Evolutionary conservation across 2,888 invertebrate genomes (phyloP).

Genomic region (Heteromurus nitidus): DNA sequence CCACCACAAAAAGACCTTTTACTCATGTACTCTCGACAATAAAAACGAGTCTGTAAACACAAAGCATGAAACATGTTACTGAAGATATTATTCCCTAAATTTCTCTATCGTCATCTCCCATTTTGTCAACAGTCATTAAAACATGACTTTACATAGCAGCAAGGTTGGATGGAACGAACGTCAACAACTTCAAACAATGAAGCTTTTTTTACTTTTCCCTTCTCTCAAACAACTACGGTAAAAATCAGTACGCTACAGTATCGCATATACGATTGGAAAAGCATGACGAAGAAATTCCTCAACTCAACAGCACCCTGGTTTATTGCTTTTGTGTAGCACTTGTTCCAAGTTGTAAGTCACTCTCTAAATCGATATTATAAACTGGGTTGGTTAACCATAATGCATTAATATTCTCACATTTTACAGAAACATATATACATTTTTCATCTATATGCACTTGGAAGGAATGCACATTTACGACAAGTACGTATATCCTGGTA

Average conservation of each 20-base stretch:
- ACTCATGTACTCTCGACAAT: no score
- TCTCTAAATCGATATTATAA: background rate
- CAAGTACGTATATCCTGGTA: background rate
- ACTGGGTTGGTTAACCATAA: background rate
- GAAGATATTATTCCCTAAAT: no score
- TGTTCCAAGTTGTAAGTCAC: conserved; percentile 31
- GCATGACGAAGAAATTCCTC: background rate
- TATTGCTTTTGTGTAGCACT: conserved; percentile 46
- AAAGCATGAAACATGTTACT: no score
- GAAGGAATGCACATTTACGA: background rate
- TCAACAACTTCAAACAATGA: background rate
- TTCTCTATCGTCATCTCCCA: no score
- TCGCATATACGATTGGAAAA: background rate
- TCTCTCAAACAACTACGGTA: background rate
- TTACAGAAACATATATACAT: background rate
- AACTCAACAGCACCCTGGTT: conserved; percentile 16
- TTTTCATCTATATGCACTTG: background rate
- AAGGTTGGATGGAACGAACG: background rate
- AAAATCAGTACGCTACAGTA: background rate
- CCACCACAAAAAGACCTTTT: no score
- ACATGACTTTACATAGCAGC: no score
- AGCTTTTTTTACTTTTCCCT: background rate
- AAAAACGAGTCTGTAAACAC: no score
- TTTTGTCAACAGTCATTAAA: no score
- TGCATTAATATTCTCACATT: background rate